Evolutionary conservation across 2,113 vertebrate species (phyloP).

Genomic region (Microtus oregoni): DNA sequence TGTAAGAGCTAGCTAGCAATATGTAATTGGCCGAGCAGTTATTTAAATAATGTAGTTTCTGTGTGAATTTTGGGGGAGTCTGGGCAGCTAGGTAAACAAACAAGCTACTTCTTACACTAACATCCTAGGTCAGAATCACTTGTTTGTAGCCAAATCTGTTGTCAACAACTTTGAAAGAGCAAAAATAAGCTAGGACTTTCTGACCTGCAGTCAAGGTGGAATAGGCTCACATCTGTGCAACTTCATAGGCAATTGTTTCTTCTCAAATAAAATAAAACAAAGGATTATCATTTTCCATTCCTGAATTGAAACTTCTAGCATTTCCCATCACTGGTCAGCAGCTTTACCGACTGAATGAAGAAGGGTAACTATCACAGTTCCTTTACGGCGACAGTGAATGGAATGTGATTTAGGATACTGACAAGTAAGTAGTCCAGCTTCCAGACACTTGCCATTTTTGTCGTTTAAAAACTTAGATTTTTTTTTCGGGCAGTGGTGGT

Average conservation of each 20-base stretch:
- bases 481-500: conserved; percentile 26
- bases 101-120: too few relatives aligned
- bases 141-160: too few relatives aligned
- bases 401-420: conserved; percentile 76
- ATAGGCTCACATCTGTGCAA: too few relatives aligned
- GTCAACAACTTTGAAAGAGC: too few relatives aligned
- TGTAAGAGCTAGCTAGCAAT: too few relatives aligned
- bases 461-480: conserved; percentile 77
- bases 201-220: too few relatives aligned
- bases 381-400: conserved; percentile 46
- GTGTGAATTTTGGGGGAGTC: too few relatives aligned
- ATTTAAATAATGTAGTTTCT: too few relatives aligned
- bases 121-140: too few relatives aligned
- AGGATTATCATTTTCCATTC: background rate
- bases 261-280: conserved; percentile 8
- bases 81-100: too few relatives aligned
- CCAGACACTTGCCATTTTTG: conserved; percentile 55
- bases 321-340: conserved; percentile 51
- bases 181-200: too few relatives aligned
- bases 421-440: conserved; percentile 54
- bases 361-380: background rate
- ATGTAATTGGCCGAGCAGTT: too few relatives aligned
- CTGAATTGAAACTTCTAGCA: conserved; percentile 9
- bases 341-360: conserved; percentile 32
- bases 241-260: background rate